phyloP scores from a whole-genome alignment of 2,888 invertebrate species.

The Deroplatys truncata region DNA sequence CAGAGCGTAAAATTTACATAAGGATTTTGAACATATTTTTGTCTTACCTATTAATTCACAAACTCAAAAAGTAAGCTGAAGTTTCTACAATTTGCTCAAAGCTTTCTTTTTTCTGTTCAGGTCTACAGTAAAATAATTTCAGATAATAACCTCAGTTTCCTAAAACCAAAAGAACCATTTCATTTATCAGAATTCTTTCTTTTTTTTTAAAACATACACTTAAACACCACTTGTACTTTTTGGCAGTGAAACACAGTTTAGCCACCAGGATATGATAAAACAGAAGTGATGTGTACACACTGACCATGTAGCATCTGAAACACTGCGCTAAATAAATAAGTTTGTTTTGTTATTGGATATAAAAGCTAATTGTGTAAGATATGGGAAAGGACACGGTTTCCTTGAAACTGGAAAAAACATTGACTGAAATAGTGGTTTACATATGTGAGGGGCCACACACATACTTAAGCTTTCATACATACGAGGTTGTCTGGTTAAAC shows the following conservation, averaged over 20 bases:
- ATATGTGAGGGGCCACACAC: not conserved
- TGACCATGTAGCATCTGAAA: too few species aligned
- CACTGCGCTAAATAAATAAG: not conserved
- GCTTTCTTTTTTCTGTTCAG: not conserved
- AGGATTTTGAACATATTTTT: not conserved
- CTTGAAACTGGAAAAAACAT: not conserved
- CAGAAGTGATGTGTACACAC: not conserved
- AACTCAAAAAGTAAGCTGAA: not conserved
- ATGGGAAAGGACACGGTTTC: constrained; percentile 1
- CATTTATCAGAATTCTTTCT: too few species aligned
- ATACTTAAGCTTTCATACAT: not conserved
- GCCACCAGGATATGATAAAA: not conserved
- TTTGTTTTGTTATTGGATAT: not conserved
- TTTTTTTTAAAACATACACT: not conserved
- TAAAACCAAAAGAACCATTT: not conserved
- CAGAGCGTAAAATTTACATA: not conserved
- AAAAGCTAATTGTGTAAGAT: not conserved
- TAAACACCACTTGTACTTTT: not conserved
- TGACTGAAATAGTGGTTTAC: not conserved
- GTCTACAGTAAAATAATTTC: not conserved
- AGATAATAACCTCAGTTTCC: not conserved
- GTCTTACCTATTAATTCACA: not conserved
- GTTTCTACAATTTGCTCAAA: not conserved
- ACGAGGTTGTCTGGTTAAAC: not conserved
- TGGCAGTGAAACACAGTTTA: not conserved